Evolutionary conservation across 2,797 vertebrate species (phyloP).

Genomic region (Myotis vivesi): DNA sequence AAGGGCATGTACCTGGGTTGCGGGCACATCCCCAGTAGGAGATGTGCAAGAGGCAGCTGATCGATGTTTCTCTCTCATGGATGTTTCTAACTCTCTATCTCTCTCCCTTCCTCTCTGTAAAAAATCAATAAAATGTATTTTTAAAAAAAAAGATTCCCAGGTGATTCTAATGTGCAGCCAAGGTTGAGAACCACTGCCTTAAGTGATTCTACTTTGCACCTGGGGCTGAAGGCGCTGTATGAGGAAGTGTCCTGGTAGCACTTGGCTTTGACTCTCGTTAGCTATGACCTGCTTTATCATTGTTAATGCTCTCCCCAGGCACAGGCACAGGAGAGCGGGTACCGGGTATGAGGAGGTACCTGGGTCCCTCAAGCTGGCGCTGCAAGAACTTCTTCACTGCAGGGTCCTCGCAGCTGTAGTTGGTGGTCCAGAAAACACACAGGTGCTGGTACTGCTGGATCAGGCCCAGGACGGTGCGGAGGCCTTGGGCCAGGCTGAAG

Average conservation of each 20-base stretch:
- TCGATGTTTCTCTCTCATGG: no score
- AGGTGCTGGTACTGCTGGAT: neutral
- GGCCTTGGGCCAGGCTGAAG: slow-evolving; percentile 64
- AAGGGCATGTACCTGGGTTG: no score
- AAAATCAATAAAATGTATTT: no score
- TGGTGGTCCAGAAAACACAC: slow-evolving; percentile 80
- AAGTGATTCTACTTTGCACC: neutral
- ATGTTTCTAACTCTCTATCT: no score
- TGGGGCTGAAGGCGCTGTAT: neutral
- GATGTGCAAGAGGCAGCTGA: no score
- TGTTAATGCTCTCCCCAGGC: neutral
- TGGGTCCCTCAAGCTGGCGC: neutral
- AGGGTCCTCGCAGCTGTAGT: slow-evolving; percentile 64
- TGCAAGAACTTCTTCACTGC: slow-evolving; percentile 23
- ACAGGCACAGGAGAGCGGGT: neutral
- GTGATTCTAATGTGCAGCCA: no score
- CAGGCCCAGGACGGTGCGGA: slow-evolving; percentile 79
- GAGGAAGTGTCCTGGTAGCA: rapidly evolving
- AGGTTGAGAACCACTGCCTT: no score
- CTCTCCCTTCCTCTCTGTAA: no score
- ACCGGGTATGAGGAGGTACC: slow-evolving; percentile 49
- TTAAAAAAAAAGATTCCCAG: no score
- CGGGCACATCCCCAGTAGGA: no score
- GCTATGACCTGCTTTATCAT: neutral
- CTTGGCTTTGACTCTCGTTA: neutral